Conservation (phyloP, 35 echinoderm and acorn worm species). For the Apostichopus parvimensis region DNA sequence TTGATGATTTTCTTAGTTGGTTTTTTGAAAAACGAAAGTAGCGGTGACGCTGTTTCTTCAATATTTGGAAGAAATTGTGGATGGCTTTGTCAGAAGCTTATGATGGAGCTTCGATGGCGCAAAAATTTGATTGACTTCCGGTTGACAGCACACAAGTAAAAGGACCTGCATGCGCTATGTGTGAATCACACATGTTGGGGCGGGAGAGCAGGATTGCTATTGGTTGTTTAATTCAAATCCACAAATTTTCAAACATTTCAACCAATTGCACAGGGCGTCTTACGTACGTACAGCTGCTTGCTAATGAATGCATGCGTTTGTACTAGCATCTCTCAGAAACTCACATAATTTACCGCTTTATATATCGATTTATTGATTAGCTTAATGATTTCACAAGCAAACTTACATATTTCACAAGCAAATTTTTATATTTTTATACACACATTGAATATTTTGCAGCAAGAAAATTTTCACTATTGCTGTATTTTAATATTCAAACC, state of each 20-base stretch:
- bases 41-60: not conserved
- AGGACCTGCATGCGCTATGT: not conserved
- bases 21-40: not conserved
- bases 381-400: too few relatives aligned
- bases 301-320: too few relatives aligned
- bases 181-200: not conserved
- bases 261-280: too few relatives aligned
- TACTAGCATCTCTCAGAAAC: too few relatives aligned
- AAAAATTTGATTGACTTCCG: slow-evolving; percentile 2
- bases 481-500: too few relatives aligned
- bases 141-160: not conserved
- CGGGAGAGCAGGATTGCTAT: not conserved
- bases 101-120: slow-evolving; percentile 10
- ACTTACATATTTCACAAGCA: too few relatives aligned
- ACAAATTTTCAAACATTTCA: not conserved
- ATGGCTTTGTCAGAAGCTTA: not conserved
- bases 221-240: not conserved
- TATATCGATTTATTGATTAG: too few relatives aligned
- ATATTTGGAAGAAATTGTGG: slow-evolving; percentile 2
- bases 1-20: not conserved
- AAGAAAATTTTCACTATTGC: too few relatives aligned
- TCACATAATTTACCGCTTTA: too few relatives aligned
- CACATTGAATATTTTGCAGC: too few relatives aligned
- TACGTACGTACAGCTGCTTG: too few relatives aligned
- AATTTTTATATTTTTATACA: too few relatives aligned